These are phyloP conservation scores for Ethmia dodecea DNA, from an alignment of 2,888 invertebrate genomes.

Conservation along the genomic window DNA sequence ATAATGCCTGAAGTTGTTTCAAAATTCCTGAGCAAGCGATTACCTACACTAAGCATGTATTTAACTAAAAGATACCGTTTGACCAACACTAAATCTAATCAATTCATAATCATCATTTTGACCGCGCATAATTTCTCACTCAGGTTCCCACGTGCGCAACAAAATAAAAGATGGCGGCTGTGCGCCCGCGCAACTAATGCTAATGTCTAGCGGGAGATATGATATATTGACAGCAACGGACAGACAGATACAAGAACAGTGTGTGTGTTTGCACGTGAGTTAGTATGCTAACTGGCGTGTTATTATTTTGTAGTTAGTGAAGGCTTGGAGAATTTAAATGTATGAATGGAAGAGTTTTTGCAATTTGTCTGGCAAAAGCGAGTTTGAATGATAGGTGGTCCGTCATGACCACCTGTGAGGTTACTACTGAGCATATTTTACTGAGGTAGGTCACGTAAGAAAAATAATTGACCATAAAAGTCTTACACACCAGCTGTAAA, in stretches of 20 bases:
- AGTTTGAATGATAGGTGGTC: not conserved
- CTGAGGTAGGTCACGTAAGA: too few species aligned
- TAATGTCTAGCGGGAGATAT: conserved; percentile 54
- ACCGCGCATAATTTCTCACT: conserved; percentile 34
- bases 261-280: conserved; percentile 33
- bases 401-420: too few species aligned
- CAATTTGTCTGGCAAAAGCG: not conserved
- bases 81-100: conserved; percentile 9
- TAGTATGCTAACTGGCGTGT: conserved; percentile 39
- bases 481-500: too few species aligned
- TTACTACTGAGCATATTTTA: too few species aligned
- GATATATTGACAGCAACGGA: conserved; percentile 62
- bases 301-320: conserved; percentile 42
- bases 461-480: too few species aligned
- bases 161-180: conserved; percentile 60
- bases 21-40: too few species aligned
- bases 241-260: conserved; percentile 37
- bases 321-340: conserved; percentile 1
- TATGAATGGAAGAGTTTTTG: conserved; percentile 5
- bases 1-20: too few species aligned
- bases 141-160: conserved; percentile 40
- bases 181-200: conserved; percentile 50
- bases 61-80: too few species aligned
- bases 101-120: conserved; percentile 13
- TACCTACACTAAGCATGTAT: too few species aligned